These are phyloP conservation scores for Magallana angulata DNA, from an alignment of 1,140 invertebrate species.

Conservation along the genomic window DNA sequence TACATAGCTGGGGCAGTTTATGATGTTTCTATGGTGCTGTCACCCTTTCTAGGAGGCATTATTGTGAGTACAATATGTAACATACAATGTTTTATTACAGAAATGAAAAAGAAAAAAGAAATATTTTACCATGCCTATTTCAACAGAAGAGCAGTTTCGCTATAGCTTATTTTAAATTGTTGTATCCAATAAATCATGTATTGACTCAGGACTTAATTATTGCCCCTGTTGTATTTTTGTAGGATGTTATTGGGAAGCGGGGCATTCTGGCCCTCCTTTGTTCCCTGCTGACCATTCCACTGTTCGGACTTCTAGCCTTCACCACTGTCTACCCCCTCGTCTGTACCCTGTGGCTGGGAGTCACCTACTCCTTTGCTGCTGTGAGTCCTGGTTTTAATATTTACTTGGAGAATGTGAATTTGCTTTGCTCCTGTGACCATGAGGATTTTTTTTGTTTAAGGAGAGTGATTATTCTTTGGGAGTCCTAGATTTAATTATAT, in stretches of 20 bases:
- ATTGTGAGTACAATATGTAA: constrained; percentile 76
- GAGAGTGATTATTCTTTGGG: no score
- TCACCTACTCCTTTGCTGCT: constrained; percentile 80
- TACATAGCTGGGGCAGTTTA: constrained; percentile 80
- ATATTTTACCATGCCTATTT: no score
- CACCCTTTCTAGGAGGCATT: constrained; percentile 79
- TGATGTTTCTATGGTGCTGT: constrained; percentile 80
- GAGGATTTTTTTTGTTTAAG: no score
- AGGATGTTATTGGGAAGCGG: constrained; percentile 79
- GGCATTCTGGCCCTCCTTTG: constrained; percentile 76
- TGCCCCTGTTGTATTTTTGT: constrained; percentile 39
- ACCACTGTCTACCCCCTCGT: constrained; percentile 76
- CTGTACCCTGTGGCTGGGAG: constrained; percentile 78
- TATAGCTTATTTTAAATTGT: no score
- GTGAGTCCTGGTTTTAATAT: constrained; percentile 68
- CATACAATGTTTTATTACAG: no score
- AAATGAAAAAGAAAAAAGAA: no score
- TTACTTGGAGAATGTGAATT: no score
- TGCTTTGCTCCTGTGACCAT: no score
- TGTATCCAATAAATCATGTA: no score
- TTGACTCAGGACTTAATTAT: no score
- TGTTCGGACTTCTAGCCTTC: constrained; percentile 79
- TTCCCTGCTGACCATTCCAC: constrained; percentile 77
- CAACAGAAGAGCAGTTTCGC: no score
- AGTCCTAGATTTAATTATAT: no score